A percentile compares a stretch with the other conserved stretches of the same genome.
Conservation (phyloP, 2,797 vertebrate species). For the Dendrocincla tyrannina region DNA sequence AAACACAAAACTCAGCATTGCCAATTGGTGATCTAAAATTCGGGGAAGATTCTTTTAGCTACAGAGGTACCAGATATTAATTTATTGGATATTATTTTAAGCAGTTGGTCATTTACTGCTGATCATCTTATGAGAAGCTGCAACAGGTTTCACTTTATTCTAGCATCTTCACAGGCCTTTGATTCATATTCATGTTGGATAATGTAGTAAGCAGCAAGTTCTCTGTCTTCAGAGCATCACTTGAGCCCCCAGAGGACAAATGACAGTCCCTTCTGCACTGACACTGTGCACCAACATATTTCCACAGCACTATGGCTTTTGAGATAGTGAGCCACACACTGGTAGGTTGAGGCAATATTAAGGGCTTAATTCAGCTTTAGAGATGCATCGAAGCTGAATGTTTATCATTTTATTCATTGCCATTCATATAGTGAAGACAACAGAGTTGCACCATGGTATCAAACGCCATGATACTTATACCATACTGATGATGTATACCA, state of each 20-base stretch:
- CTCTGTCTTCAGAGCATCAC: background rate
- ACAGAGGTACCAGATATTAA: background rate
- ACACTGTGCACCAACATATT: background rate
- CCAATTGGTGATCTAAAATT: background rate
- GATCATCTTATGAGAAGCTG: background rate
- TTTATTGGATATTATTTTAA: background rate
- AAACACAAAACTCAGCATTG: background rate
- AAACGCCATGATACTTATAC: background rate
- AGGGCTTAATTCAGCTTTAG: background rate
- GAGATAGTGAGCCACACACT: background rate
- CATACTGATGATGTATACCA: background rate
- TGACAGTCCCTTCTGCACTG: background rate
- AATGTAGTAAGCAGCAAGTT: background rate
- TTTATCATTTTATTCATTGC: background rate
- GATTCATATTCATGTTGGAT: background rate
- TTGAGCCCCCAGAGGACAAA: background rate
- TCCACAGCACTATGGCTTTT: background rate
- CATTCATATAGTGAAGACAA: background rate
- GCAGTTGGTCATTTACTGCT: background rate
- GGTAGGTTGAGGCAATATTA: background rate
- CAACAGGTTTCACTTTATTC: background rate
- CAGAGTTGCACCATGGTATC: background rate
- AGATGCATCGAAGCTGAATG: background rate
- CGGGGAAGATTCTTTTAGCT: background rate
- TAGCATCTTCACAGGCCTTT: background rate